A percentile compares a stretch with the other conserved stretches of the same genome.
Evolutionary conservation across 2,113 vertebrate genomes (phyloP).

Genomic region (Nothocercus nigrocapillus): DNA sequence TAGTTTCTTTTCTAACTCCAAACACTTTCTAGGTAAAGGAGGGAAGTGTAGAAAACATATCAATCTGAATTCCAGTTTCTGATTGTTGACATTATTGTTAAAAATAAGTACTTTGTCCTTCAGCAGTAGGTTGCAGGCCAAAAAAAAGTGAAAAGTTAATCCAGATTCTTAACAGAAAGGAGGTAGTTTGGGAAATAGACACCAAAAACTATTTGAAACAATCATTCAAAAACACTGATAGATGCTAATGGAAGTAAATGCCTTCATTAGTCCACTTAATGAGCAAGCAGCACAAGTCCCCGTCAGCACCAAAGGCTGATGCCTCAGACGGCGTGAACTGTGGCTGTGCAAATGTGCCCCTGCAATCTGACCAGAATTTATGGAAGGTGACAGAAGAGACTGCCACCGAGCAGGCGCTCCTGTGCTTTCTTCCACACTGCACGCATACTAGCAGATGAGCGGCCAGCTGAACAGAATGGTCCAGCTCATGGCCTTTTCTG

Average conservation of each 20-base stretch:
- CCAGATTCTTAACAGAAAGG: background rate
- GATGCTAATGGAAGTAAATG: slow-evolving; percentile 47
- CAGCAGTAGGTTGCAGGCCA: background rate
- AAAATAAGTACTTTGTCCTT: background rate
- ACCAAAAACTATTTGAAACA: slow-evolving; percentile 2
- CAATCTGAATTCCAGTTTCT: background rate
- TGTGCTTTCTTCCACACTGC: background rate
- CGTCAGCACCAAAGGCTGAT: slow-evolving; percentile 47
- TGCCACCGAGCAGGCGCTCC: background rate
- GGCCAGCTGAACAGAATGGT: background rate
- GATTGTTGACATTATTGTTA: background rate
- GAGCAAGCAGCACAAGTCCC: slow-evolving; percentile 42
- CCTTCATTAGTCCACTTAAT: slow-evolving; percentile 62
- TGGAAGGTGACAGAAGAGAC: slow-evolving; percentile 45
- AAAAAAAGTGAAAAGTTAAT: background rate
- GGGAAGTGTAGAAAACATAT: background rate
- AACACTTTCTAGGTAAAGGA: background rate
- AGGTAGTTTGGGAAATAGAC: background rate
- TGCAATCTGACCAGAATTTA: slow-evolving; percentile 36
- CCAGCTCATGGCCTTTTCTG: background rate
- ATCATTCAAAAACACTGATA: slow-evolving; percentile 16
- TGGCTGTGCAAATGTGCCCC: slow-evolving; percentile 37
- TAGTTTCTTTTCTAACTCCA: background rate
- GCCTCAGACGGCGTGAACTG: slow-evolving; percentile 25
- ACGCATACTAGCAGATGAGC: background rate